Percentiles rank a stretch among this genome's conserved stretches.
These are phyloP conservation scores for Syngnathus floridae DNA, from an alignment of 2,113 vertebrate genomes.

Conservation along the genomic window DNA sequence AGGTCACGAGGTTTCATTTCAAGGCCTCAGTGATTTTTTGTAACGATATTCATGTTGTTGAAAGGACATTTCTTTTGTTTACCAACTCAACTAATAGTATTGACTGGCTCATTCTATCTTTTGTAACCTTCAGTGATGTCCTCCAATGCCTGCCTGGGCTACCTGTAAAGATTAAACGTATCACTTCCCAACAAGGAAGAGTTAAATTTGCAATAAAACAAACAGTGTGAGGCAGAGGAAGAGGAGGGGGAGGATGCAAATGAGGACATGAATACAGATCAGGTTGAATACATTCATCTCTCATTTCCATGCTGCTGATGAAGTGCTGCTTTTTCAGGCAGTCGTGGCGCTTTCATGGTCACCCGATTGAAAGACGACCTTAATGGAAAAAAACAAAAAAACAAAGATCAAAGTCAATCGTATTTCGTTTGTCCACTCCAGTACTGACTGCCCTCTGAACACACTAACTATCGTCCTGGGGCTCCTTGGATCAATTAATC, in stretches of 20 bases:
- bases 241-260: constrained; percentile 59
- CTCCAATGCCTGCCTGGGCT: background rate
- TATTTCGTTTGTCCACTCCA: constrained; percentile 9
- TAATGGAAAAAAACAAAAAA: background rate
- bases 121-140: background rate
- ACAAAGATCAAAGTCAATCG: constrained; percentile 5
- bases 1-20: background rate
- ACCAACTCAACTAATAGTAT: background rate
- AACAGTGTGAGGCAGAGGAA: constrained; percentile 16
- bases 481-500: background rate
- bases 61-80: background rate
- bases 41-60: background rate
- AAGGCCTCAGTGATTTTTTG: background rate
- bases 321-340: constrained; percentile 18
- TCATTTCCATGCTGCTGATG: constrained; percentile 53
- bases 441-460: background rate
- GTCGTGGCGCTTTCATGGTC: constrained; percentile 19
- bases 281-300: constrained; percentile 57
- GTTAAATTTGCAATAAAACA: constrained; percentile 29
- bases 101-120: too few species aligned
- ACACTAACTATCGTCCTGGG: background rate
- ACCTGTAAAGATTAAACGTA: constrained; percentile 28
- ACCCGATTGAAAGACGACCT: constrained; percentile 35
- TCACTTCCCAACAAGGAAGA: constrained; percentile 20
- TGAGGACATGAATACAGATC: constrained; percentile 53